Base-by-base conservation (phyloP, 2,888 invertebrate genomes). In the Ligdia adustata region DNA sequence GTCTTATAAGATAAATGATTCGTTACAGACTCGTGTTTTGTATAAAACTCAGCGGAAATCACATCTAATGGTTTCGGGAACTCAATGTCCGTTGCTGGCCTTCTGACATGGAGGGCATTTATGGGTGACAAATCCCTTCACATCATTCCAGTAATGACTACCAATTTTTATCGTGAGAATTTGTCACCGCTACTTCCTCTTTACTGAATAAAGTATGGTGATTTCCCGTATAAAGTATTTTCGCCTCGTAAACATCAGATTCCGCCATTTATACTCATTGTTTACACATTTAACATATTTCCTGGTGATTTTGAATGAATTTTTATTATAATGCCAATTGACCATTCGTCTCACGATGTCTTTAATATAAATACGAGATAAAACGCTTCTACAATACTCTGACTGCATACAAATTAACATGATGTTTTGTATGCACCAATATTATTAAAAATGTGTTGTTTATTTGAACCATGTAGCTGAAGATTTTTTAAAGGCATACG, bases 41-140 rank as follows among this genome's bases (percentile, higher is more conserved):
- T n/a, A n/a, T n/a, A n/a, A n/a, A n/a, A n/a, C n/a, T n/a, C 14
- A 49, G 40, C 9, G n/a, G n/a, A n/a, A 40, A 40, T 60, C 64
- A 60, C 60, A 56, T 48, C 22, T 51, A 51, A 55, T 48, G 48
- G 29, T 31, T 57, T 63, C 72, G 77, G 83, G 80, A 81, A 80
- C 78, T 70, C 34, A 20, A 57, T 57, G 70, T 77, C 79, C 79
- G 86, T 82, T 82, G 57, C 49, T 72, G 72, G 65, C 73, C 75
- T 73, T 69, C 63, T 55, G 64, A 72, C 75, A 69, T 57, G 52
- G 49, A 37, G 51, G 53, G 55, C 53, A 48, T 57, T 63, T 62
- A 57, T 64, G 70, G 71, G 68, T 75, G 79, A 73, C 77, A 70
- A 66, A 71, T 66, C 52, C 66, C 65, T 66, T 64, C 63, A 62